A percentile compares a stretch with the other conserved stretches of the same genome.
These are phyloP conservation scores for Lasius fuliginosus DNA, from an alignment of 2,888 invertebrate genomes.

Conservation along the genomic window DNA sequence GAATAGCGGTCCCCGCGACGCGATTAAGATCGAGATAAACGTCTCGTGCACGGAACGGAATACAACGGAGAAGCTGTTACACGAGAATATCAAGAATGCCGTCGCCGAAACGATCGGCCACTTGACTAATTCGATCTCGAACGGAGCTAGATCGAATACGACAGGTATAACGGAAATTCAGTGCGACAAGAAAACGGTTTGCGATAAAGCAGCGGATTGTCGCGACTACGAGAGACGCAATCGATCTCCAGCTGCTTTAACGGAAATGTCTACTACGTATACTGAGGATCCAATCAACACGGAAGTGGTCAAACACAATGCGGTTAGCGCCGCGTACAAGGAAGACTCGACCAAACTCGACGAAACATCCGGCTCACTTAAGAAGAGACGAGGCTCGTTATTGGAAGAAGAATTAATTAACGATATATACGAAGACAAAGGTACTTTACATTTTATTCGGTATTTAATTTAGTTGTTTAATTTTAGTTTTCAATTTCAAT, in stretches of 20 bases:
- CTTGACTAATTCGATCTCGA: constrained; percentile 37
- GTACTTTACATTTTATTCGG: not conserved
- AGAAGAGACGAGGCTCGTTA: constrained; percentile 21
- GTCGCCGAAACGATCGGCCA: constrained; percentile 46
- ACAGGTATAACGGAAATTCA: constrained; percentile 25
- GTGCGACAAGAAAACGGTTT: constrained; percentile 17
- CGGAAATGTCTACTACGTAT: not conserved
- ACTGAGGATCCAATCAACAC: not conserved
- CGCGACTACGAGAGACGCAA: constrained; percentile 12
- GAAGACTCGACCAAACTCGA: constrained; percentile 13
- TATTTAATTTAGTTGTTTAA: too few relatives aligned
- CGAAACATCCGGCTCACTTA: constrained; percentile 7
- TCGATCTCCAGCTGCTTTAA: not conserved
- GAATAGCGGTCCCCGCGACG: constrained; percentile 75
- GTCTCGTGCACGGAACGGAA: constrained; percentile 81
- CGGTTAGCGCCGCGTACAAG: not conserved
- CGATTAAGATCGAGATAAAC: constrained; percentile 84
- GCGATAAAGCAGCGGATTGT: constrained; percentile 14
- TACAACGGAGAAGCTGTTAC: constrained; percentile 49
- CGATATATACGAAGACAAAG: constrained; percentile 45
- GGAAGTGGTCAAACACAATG: not conserved
- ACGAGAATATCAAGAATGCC: constrained; percentile 56
- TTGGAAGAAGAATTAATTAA: constrained; percentile 27
- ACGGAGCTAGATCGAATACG: constrained; percentile 30
- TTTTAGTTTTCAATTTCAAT: too few relatives aligned